Evolutionary conservation across 1,140 invertebrate species (phyloP), one percentile per base, ranked within the genome.

Genomic region (Neodiprion fabricii): DNA sequence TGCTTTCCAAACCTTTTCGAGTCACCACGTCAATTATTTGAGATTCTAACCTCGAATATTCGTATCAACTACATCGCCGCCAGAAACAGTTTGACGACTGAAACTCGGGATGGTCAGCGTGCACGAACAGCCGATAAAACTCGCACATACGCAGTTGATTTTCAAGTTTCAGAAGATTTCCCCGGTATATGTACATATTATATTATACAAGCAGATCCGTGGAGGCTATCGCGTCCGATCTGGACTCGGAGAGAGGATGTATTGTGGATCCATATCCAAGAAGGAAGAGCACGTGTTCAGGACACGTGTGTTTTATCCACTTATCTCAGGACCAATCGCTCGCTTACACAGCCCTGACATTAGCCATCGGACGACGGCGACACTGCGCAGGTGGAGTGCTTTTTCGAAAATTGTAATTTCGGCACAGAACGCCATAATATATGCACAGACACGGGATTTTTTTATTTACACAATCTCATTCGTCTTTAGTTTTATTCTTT

Each of bases 231-330:
- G 53, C 53, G 11, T 61, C 53, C 53, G 9, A 61, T 61, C 53
- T 61, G 53, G 53, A 61, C 53, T 61, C 53, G 11, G 61, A 65
- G 17, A 21, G 61, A 21, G 12, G 17, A 69, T 11, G 67, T 47
- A 28, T 69, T 69, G 40, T 47, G 67, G 40, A 23, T 69, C 21
- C 21, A 23, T 17, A 21, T 17, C 17, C 17, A 21, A 65, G 61
- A 79, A 79, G 74, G 76, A 76, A 72, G 75, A 81, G 53, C 78
- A 81, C 76, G 79, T 81, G 80, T 81, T 78, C 78, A 65, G 72
- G 73, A 79, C 79, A 81, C 79, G 78, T 81, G 79, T 79, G 79
- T 79, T 76, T 75, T 17, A 65, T 48, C 10, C 71, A 70, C 66
- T 75, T 74, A 81, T 81, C 79, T 80, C 53, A 14, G 12, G 61